These are phyloP conservation scores for Esox masquinongy DNA, from an alignment of 2,797 vertebrate genomes.

Conservation along the genomic window DNA sequence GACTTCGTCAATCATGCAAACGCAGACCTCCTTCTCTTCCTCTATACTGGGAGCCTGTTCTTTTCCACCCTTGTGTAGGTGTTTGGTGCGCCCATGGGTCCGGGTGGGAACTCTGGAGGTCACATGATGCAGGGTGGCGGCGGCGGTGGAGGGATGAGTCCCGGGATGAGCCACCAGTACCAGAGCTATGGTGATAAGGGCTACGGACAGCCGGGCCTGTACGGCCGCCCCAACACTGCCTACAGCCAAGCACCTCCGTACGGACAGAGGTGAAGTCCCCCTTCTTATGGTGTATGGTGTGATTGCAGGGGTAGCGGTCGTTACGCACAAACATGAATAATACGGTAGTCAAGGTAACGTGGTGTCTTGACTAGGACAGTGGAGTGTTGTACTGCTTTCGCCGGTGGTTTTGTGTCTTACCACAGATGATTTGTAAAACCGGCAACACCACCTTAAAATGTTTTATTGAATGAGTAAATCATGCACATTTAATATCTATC, in stretches of 20 bases:
- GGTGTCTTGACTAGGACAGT: not conserved
- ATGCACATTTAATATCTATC: too few species aligned
- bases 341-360: not conserved
- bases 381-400: too few species aligned
- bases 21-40: not conserved
- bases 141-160: slow-evolving; percentile 78
- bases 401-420: too few species aligned
- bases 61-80: slow-evolving; percentile 67
- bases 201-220: slow-evolving; percentile 86
- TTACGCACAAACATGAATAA: not conserved
- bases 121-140: slow-evolving; percentile 87
- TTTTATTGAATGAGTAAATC: too few species aligned
- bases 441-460: too few species aligned
- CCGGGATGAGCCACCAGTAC: slow-evolving; percentile 79
- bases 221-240: slow-evolving; percentile 75
- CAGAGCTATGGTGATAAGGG: slow-evolving; percentile 87
- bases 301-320: not conserved
- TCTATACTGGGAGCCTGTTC: not conserved
- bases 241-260: slow-evolving; percentile 69
- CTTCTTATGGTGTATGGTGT: not conserved
- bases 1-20: not conserved
- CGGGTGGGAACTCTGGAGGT: slow-evolving; percentile 85
- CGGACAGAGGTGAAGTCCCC: slow-evolving; percentile 67
- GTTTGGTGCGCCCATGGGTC: slow-evolving; percentile 89
- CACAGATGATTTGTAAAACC: too few species aligned